These are phyloP conservation scores for Toxotes chatareus DNA, from an alignment of 2,113 vertebrate species.

Conservation along the genomic window DNA sequence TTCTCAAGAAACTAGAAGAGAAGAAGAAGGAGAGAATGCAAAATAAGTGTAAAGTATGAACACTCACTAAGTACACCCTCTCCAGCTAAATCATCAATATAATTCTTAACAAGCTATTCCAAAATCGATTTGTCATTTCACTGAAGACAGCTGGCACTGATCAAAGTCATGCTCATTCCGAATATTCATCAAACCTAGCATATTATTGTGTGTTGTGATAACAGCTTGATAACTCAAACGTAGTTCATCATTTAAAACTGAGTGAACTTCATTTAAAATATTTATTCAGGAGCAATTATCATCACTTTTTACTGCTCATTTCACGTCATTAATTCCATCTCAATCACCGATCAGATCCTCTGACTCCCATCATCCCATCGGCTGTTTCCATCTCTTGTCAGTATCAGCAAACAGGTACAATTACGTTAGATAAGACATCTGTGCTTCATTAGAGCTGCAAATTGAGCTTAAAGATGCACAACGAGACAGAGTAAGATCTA, in stretches of 20 bases:
- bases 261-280: not conserved
- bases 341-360: not conserved
- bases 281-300: not conserved
- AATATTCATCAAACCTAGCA: not conserved
- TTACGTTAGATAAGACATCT: not conserved
- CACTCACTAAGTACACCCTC: not conserved
- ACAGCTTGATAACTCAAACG: not conserved
- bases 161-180: not conserved
- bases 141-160: not conserved
- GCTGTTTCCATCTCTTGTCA: not conserved
- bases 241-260: conserved; percentile 6
- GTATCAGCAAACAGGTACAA: not conserved
- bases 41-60: conserved; percentile 82
- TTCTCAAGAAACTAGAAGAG: conserved; percentile 86
- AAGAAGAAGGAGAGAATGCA: conserved; percentile 79
- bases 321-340: not conserved
- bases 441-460: not conserved
- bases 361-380: not conserved
- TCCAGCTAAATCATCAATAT: not conserved
- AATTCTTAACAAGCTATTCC: not conserved
- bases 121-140: not conserved
- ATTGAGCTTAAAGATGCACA: conserved; percentile 1
- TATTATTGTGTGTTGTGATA: not conserved
- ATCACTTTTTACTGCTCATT: not conserved
- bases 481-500: not conserved